phyloP scores from a whole-genome alignment of 2,888 invertebrate genomes.

The Philereme transversata region DNA sequence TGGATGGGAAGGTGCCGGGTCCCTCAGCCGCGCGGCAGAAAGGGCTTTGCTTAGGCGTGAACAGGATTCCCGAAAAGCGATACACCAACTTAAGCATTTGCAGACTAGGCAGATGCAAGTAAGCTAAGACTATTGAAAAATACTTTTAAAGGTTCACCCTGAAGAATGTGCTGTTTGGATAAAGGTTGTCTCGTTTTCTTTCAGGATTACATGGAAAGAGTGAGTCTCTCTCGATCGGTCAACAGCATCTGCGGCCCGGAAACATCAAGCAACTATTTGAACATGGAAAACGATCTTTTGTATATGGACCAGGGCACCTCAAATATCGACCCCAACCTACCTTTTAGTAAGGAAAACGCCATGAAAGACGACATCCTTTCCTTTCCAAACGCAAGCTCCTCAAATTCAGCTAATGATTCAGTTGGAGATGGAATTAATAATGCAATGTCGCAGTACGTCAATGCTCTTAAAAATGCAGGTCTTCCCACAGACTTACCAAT shows the following conservation, averaged over 20 bases:
- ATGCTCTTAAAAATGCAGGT: slow-evolving; percentile 75
- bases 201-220: slow-evolving; percentile 77
- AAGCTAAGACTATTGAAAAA: not conserved
- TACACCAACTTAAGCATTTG: slow-evolving; percentile 73
- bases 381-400: slow-evolving; percentile 57
- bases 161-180: too few species aligned
- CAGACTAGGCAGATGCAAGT: slow-evolving; percentile 77
- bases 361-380: slow-evolving; percentile 64
- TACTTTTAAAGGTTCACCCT: too few species aligned
- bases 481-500: slow-evolving; percentile 81
- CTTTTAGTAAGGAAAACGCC: slow-evolving; percentile 63
- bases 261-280: slow-evolving; percentile 64
- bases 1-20: slow-evolving; percentile 64
- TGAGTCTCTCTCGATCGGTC: slow-evolving; percentile 74
- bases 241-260: slow-evolving; percentile 76
- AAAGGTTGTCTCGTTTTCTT: slow-evolving; percentile 30
- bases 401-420: slow-evolving; percentile 51
- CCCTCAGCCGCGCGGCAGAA: slow-evolving; percentile 70
- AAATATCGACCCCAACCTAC: slow-evolving; percentile 62
- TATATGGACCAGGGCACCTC: slow-evolving; percentile 72
- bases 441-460: slow-evolving; percentile 80
- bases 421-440: slow-evolving; percentile 60
- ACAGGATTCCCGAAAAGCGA: slow-evolving; percentile 77
- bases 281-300: slow-evolving; percentile 72
- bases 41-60: slow-evolving; percentile 72